Evolutionary conservation across 2,113 vertebrate species (phyloP), one percentile per base, ranked within the genome.

Genomic region (Gadus macrocephalus): DNA sequence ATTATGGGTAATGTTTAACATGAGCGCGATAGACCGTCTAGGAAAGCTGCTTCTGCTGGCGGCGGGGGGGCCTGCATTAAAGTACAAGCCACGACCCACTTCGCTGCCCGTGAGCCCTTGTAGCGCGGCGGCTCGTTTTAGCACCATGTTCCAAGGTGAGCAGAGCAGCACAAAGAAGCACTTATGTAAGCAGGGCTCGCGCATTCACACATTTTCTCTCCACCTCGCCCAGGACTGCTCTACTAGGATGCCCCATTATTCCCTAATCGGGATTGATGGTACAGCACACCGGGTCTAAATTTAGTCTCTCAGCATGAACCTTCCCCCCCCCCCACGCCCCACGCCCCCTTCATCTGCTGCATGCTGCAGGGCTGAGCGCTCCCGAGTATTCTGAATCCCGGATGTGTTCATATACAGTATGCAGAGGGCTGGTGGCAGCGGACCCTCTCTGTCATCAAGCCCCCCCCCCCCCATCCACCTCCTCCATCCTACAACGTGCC

Each of bases 231-330:
- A 77, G 74, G 31, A 35, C 31, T 49, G 11, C 12, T 49, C 8
- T 9, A 14, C 42, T 49, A 49, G 42, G 42, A 56, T 53, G 71
- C 79, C 72, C 62, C 20, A 16, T 35, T 72, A 65, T 81, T 14
- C 22, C 61, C 83, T 89, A 87, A 89, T 85, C 82, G 14, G 85
- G 86, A 87, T 87, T 87, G 86, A 89, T 84, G 80, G 78, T 83
- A 81, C 79, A 78, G 85, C 82, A 81, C 83, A 85, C 74, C 75
- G 82, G 80, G 73, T 87, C 85, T 88, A 89, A 88, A 89, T 90
- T 81, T 88, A 88, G 85, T 84, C 78, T 71, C 66, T 2, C 67
- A 68, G 25, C 66, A 76, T 81, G 85, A 89, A 85, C 76, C 76
- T 82, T 84, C 76, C 74, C 69, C 72, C 71, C 73, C 82, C 74